A percentile compares a stretch with the other conserved stretches of the same genome.
These are phyloP conservation scores for Drusus annulatus DNA, from an alignment of 1,140 invertebrate species.

Conservation along the genomic window DNA sequence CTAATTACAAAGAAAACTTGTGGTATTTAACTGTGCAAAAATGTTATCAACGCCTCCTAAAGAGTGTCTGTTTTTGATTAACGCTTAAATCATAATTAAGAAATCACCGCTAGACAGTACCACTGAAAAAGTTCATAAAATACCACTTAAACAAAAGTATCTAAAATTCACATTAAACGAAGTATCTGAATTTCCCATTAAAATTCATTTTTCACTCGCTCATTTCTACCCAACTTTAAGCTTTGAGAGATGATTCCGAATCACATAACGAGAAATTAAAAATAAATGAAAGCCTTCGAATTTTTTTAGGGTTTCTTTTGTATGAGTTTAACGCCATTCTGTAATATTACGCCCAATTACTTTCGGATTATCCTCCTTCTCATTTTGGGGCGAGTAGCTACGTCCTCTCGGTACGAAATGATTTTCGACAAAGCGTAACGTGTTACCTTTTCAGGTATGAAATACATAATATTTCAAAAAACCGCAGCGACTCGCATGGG, in stretches of 20 bases:
- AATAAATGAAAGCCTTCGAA: background rate
- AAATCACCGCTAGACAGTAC: no score
- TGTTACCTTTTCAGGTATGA: no score
- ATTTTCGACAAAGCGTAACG: no score
- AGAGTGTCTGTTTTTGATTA: no score
- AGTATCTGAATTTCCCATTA: background rate
- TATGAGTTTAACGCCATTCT: conserved; percentile 6
- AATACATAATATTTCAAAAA: no score
- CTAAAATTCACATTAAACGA: background rate
- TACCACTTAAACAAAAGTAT: background rate
- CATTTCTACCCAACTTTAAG: background rate
- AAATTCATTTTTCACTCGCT: background rate
- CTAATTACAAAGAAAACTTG: no score
- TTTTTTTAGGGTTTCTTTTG: background rate
- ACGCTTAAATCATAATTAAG: no score
- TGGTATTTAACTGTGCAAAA: no score
- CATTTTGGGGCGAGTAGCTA: background rate
- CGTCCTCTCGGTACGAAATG: no score
- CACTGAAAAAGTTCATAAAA: background rate
- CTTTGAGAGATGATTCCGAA: background rate
- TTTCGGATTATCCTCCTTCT: conserved; percentile 14
- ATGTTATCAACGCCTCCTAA: no score
- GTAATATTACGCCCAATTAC: conserved; percentile 4
- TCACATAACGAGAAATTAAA: conserved; percentile 6
- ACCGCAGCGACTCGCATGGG: no score